Evolutionary conservation across 2,888 invertebrate genomes (phyloP).

Genomic region (Acronicta psi): DNA sequence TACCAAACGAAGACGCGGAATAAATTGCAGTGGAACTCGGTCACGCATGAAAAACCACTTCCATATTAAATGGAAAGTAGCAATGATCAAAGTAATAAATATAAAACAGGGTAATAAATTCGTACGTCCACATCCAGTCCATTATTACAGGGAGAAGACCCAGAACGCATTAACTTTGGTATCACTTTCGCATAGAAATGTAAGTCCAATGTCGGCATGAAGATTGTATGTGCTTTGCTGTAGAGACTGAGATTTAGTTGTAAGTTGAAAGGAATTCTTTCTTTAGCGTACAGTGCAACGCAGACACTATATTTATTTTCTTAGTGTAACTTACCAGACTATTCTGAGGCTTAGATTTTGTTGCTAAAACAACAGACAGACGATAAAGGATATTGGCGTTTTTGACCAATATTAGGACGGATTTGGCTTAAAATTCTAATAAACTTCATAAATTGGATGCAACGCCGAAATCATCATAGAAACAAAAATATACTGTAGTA

Average conservation of each 20-base stretch:
- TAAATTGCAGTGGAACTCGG: conserved; percentile 41
- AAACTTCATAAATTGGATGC: too few species aligned
- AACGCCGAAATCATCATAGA: too few species aligned
- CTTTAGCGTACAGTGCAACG: conserved; percentile 16
- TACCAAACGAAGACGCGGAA: conserved; percentile 39
- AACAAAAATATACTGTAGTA: too few species aligned
- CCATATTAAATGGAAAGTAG: conserved; percentile 55
- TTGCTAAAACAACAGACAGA: too few species aligned
- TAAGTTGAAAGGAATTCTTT: conserved; percentile 18
- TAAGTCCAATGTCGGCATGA: conserved; percentile 21
- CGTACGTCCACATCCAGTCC: conserved; percentile 53
- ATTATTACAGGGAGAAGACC: conserved; percentile 55
- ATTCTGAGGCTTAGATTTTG: too few species aligned
- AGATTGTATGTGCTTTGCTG: conserved; percentile 30
- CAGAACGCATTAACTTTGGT: conserved; percentile 57
- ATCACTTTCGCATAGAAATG: conserved; percentile 47
- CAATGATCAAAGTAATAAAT: conserved; percentile 60
- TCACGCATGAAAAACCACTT: conserved; percentile 51
- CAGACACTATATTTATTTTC: neutral
- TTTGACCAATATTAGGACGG: too few species aligned
- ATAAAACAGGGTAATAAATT: conserved; percentile 59
- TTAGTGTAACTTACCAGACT: neutral
- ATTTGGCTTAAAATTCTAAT: too few species aligned
- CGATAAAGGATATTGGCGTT: too few species aligned
- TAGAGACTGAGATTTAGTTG: conserved; percentile 36